Base-by-base conservation (phyloP, 2,797 vertebrate species). In the Macroramphosus scolopax region DNA sequence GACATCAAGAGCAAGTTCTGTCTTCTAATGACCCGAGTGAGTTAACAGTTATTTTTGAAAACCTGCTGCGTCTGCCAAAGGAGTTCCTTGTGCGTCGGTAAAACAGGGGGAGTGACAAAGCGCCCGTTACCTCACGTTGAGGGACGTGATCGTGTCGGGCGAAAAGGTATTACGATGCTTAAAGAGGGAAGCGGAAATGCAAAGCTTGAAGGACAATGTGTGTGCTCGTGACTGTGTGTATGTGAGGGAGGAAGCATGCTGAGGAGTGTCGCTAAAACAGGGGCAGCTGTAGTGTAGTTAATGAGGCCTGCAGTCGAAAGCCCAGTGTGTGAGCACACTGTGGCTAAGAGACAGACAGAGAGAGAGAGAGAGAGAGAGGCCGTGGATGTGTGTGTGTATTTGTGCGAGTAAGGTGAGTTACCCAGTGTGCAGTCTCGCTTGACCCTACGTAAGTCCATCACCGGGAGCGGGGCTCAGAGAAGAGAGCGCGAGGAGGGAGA, bases 241-340 rank as follows among this genome's bases (percentile, higher is more conserved):
- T 56, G 50, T 47, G 51, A 57, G 67, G 45, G 56, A 68, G 64
- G 66, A 36, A 51, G 68, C 57, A 20, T 74, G 64, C 73, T 74
- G 77, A 78, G 70, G 65, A 80, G 81, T 71, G 74, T 75, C 74
- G 83, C 71, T 80, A 77, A 85, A 83, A 78, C 77, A 78, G 78
- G 75, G 76, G 82, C 81, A 82, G 80, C 87, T 81, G 80, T 85
- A 83, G 84, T 80, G 83, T 66, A 83, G 80, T 78, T 89, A 89
- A 90, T 88, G 87, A 89, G 85, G 80, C 85, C 77, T 87, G 81
- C 77, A 84, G 86, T 80, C 46, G 56, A 83, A 80, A 84, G 68
- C 78, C 75, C 81, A 75, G 72, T 74, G 78, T 80, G 79, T 55
- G 78, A 72, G 63, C 56, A 43, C 41, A n/a, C 29, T 51, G 30